These are phyloP conservation scores for Sebastes baramenuke DNA, from an alignment of 2,797 vertebrate genomes.

Conservation along the genomic window DNA sequence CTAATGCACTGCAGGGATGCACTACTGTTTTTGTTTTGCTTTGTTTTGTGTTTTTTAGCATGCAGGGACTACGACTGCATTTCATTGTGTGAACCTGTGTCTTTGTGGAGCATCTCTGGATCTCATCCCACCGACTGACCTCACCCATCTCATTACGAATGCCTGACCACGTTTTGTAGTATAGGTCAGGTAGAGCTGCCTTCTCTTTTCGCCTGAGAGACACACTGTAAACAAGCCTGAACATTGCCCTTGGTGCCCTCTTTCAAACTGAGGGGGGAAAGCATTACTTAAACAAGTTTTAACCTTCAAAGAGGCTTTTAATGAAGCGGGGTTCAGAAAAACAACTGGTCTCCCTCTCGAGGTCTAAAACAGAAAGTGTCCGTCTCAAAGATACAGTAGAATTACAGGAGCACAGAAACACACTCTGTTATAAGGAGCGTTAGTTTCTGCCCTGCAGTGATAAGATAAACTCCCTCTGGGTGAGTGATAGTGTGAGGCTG, in stretches of 20 bases:
- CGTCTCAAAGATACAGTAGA: background rate
- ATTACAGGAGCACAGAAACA: background rate
- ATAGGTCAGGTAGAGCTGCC: background rate
- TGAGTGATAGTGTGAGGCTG: background rate
- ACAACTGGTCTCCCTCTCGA: background rate
- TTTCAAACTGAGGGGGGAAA: background rate
- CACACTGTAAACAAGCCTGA: background rate
- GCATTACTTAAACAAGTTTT: background rate
- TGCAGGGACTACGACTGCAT: background rate
- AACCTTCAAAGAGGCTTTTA: background rate
- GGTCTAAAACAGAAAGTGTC: background rate
- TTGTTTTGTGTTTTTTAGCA: background rate
- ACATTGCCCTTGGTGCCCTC: background rate
- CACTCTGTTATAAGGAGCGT: background rate
- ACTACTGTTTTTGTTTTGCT: background rate
- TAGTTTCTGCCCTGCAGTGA: background rate
- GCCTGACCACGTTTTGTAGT: background rate
- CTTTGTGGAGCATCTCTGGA: background rate
- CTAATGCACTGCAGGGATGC: background rate
- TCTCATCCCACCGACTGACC: background rate
- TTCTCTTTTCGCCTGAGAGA: background rate
- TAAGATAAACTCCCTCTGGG: conserved; percentile 2
- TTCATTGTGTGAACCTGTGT: background rate
- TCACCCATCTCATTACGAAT: background rate
- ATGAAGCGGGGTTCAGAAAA: background rate